Base-by-base conservation (phyloP, 2,888 invertebrate genomes). In the Eristalinus aeneus region DNA sequence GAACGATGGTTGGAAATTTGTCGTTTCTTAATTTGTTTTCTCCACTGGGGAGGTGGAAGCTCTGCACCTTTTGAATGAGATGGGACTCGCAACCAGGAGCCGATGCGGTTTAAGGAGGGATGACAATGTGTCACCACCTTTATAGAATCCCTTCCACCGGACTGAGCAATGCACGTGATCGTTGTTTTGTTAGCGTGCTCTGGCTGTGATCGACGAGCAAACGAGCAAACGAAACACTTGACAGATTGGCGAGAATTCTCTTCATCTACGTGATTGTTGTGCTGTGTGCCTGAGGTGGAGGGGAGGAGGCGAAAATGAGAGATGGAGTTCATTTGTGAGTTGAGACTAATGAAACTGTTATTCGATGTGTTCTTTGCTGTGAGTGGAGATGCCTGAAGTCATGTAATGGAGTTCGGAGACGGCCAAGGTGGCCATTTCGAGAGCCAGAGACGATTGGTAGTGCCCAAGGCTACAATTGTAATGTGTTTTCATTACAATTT, bases 91-190 rank as follows among this genome's bases (percentile, higher is more conserved):
- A 22, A 39, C 61, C 65, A 65, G 16, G n/a, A 46, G 22, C 68
- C 1, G 22, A 76, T 2, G 61, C 32, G 54, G 20, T 77, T 72
- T 80, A 73, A 80, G 63, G 39, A 65, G 76, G 68, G 68, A 76
- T 80, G 69, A 60, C 36, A 76, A 16, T 12, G 36, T 80, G 80
- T 69, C 69, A 73, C 32, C 53, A 69, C 69, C 39, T 79, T 77
- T 85, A 85, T 80, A 85, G 76, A 60, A 81, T 85, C 68, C 72
- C 73, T 73, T 64, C 68, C 72, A 72, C 34, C 58, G 46, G 5
- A 20, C n/a, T 16, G 27, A 16, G 27, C 20, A 12, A 9, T 20
- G 68, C 36, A 54, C 32, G 54, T 63, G 64, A 72, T 54, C 10
- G 12, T 63, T 8, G 56, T 56, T 72, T 22, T 54, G 31, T 20